These are phyloP conservation scores for Eretmochelys imbricata DNA, from an alignment of 2,113 vertebrate genomes.

Conservation along the genomic window DNA sequence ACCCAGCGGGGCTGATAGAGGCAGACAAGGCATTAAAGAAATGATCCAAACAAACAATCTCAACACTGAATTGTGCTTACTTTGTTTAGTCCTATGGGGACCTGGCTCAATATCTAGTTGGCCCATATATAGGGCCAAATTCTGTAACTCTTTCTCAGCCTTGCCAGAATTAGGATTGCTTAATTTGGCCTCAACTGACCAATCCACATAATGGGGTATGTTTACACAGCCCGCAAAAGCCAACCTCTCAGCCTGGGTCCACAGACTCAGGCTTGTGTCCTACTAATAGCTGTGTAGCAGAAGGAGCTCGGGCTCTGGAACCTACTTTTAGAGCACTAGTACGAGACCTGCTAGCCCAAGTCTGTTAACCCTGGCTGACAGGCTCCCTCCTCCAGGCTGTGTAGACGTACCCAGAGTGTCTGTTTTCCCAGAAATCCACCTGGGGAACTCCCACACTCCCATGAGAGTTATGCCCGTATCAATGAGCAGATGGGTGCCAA, in stretches of 20 bases:
- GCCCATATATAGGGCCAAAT: not conserved
- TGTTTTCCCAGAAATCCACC: not conserved
- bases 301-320: not conserved
- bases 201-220: not conserved
- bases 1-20: not conserved
- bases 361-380: not conserved
- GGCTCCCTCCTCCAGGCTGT: not conserved
- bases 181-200: not conserved
- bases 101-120: not conserved
- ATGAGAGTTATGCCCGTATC: constrained; percentile 4
- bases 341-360: not conserved
- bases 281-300: not conserved
- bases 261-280: not conserved
- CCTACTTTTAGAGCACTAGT: not conserved
- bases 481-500: not conserved
- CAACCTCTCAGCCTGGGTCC: not conserved
- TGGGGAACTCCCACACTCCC: not conserved
- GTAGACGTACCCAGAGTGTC: not conserved
- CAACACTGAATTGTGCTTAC: not conserved
- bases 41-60: not conserved
- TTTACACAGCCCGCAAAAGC: not conserved
- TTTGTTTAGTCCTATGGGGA: not conserved
- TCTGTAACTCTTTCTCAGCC: not conserved
- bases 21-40: not conserved
- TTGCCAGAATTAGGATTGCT: not conserved